Conservation (phyloP, 2,113 vertebrate genomes). For the Eulemur rufifrons region DNA sequence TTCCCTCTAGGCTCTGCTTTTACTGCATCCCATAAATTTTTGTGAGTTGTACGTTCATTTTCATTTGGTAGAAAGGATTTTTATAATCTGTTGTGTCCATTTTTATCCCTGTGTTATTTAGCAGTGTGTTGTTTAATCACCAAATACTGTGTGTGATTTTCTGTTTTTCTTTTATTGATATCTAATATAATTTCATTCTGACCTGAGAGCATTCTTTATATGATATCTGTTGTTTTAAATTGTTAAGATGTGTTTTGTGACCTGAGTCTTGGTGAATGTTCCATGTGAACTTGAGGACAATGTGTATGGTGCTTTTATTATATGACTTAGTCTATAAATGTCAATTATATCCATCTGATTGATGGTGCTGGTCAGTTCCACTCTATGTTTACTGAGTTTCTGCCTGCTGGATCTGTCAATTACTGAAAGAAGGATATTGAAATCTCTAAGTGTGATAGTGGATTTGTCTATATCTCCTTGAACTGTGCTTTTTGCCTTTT, state of each 20-base stretch:
- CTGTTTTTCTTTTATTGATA: not conserved
- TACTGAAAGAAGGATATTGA: not conserved
- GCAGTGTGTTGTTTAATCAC: not conserved
- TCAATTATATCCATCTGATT: not conserved
- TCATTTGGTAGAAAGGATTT: not conserved
- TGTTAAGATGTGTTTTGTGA: not conserved
- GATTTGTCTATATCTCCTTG: not conserved
- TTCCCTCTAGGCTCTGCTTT: not conserved
- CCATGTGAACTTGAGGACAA: not conserved
- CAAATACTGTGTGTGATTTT: not conserved
- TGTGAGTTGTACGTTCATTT: not conserved
- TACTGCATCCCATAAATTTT: not conserved
- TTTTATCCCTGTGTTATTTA: not conserved
- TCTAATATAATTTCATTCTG: not conserved
- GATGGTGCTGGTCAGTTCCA: not conserved
- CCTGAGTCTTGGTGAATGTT: not conserved
- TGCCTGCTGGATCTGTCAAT: not conserved
- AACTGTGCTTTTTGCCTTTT: not conserved
- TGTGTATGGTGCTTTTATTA: not conserved
- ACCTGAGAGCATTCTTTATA: not conserved
- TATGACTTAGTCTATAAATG: not conserved
- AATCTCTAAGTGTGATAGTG: not conserved
- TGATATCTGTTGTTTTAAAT: not conserved
- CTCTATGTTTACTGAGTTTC: not conserved
- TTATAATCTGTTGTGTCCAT: not conserved